Evolutionary conservation across 2,113 vertebrate genomes (phyloP), one percentile per base, ranked within the genome.

Genomic region (Prinia subflava): DNA sequence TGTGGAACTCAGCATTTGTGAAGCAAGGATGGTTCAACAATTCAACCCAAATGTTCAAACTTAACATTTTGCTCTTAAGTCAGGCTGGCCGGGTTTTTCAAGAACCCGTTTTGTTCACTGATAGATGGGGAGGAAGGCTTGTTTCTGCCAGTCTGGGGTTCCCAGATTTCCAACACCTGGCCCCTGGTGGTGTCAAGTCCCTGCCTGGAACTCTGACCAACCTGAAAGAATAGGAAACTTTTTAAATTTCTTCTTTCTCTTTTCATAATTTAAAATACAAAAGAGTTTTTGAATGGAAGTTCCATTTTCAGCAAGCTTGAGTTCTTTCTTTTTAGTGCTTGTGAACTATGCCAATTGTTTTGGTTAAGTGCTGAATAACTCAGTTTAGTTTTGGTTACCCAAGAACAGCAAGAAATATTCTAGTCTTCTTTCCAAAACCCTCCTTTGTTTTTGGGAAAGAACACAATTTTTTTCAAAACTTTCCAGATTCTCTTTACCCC

Each of bases 281-380:
- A 80, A 44, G 33, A 31, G 5, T 63, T 86, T 95, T 94, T 87
- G 79, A 73, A 88, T 64, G 8, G 16, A 80, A 74, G 41, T 74
- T 92, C n/a, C 11, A 8, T 86, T 90, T 95, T 65, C 60, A 74
- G 47, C 28, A 62, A 78, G 28, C 44, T 71, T 0, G 5, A 56
- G 35, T 53, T 96, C 24, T 31, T 94, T 83, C 75, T 89, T 96
- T 97, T 94, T 84, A 94, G 80, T 55, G 71, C 52, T 69, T 86
- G 18, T 84, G 84, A 83, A 75, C 67, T 71, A n/a, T 46, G 55
- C 64, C 23, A 91, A 13, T 67, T 86, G 76, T 94, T 89, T 83
- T 90, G 70, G 63, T 65, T 28, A 55, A 86, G 22, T 68, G 46
- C 75, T 94, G 93, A 96, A 96, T 86, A 97, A 90, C 19, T 94